Conservation (phyloP, 2,888 invertebrate genomes). For the Rhyacophila evoluta region DNA sequence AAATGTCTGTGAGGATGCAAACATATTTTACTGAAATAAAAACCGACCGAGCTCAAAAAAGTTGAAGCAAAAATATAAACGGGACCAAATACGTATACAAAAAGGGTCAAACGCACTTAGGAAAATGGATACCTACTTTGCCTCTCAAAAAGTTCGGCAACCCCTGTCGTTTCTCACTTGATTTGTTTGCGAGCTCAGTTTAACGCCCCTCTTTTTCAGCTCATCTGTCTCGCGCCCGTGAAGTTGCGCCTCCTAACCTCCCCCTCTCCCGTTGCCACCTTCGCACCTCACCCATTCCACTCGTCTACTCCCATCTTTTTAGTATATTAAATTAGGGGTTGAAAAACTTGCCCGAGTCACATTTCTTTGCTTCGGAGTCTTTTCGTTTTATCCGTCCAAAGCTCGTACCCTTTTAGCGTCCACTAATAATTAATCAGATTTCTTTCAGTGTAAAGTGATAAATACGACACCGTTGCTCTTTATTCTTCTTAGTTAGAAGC, state of each 20-base stretch:
- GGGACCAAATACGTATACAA: conserved; percentile 20
- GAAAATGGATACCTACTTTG: conserved; percentile 45
- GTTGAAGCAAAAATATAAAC: conserved; percentile 23
- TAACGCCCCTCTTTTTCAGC: conserved; percentile 49
- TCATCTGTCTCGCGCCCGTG: conserved; percentile 48
- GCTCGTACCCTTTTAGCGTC: conserved; percentile 45
- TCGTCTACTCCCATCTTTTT: conserved; percentile 26
- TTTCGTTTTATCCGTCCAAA: conserved; percentile 44
- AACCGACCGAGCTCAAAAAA: conserved; percentile 22
- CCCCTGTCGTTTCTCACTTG: conserved; percentile 50
- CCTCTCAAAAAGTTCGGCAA: conserved; percentile 47
- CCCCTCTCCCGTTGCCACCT: conserved; percentile 17
- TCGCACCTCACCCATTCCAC: not conserved
- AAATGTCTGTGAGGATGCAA: conserved; percentile 11
- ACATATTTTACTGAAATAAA: conserved; percentile 21
- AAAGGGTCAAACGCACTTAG: conserved; percentile 48
- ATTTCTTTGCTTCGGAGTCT: conserved; percentile 42
- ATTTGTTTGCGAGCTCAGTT: conserved; percentile 54
- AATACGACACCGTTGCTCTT: conserved; percentile 36
- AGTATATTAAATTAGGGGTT: conserved; percentile 41
- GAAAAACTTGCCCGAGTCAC: conserved; percentile 50
- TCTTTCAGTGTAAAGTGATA: conserved; percentile 36
- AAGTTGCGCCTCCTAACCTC: conserved; percentile 30
- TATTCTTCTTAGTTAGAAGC: conserved; percentile 27
- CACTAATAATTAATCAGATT: conserved; percentile 51